A percentile compares a stretch with the other conserved stretches of the same genome.
Evolutionary conservation across 2,113 vertebrate genomes (phyloP).

Genomic region (Eubucco bourcierii): DNA sequence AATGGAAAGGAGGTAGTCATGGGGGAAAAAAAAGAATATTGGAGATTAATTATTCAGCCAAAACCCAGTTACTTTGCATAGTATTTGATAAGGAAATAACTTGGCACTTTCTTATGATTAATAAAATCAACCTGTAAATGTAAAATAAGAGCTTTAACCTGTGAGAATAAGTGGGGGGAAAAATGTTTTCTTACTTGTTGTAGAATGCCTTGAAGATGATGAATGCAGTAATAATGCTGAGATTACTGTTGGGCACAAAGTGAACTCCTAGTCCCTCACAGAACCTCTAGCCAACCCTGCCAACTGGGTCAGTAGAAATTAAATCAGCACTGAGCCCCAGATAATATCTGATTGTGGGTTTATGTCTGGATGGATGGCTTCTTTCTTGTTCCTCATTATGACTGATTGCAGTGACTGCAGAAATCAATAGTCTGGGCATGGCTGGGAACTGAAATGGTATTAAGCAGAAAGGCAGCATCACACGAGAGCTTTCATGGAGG

Average conservation of each 20-base stretch:
- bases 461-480: slow-evolving; percentile 31
- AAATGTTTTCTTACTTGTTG: neutral
- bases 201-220: slow-evolving; percentile 29
- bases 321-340: slow-evolving; percentile 40
- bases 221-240: slow-evolving; percentile 23
- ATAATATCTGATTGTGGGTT: slow-evolving; percentile 60
- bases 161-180: neutral
- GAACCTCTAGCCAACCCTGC: slow-evolving; percentile 9
- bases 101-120: neutral
- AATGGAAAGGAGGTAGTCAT: neutral
- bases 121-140: neutral
- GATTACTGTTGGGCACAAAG: neutral
- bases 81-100: neutral
- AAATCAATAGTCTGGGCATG: slow-evolving; percentile 70
- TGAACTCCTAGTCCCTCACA: neutral
- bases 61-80: neutral
- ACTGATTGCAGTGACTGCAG: slow-evolving; percentile 59
- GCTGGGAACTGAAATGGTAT: slow-evolving; percentile 27
- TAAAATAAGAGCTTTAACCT: neutral
- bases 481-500: slow-evolving; percentile 42
- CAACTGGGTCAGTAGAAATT: slow-evolving; percentile 72
- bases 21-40: neutral
- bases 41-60: neutral
- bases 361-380: slow-evolving; percentile 47
- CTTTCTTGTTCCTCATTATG: slow-evolving; percentile 62